phyloP scores from a whole-genome alignment of 2,888 invertebrate genomes.

The Eilema caniola region DNA sequence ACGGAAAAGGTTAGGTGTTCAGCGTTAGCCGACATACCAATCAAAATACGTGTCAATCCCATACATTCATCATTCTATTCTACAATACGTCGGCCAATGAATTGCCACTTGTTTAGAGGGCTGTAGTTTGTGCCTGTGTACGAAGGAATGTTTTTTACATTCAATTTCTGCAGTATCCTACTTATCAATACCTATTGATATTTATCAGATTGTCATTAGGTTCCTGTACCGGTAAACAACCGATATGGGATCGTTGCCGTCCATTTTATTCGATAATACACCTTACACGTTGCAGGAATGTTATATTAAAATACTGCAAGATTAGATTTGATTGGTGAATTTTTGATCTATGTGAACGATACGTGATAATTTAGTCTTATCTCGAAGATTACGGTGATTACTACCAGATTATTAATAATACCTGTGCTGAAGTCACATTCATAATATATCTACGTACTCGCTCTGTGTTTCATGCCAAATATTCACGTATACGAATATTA shows the following conservation, averaged over 20 bases:
- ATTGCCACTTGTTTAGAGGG: too few species aligned
- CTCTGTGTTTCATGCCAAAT: not conserved
- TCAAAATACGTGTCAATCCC: too few species aligned
- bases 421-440: not conserved
- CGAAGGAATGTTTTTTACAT: too few species aligned
- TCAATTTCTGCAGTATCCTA: not conserved
- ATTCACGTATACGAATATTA: not conserved
- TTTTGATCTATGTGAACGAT: constrained; percentile 1
- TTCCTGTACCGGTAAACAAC: not conserved
- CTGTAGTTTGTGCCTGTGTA: too few species aligned
- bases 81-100: too few species aligned
- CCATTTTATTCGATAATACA: not conserved
- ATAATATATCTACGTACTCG: not conserved
- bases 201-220: not conserved
- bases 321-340: constrained; percentile 10
- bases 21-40: too few species aligned
- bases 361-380: not conserved
- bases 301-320: constrained; percentile 9
- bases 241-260: constrained; percentile 3
- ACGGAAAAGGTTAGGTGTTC: too few species aligned
- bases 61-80: too few species aligned
- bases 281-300: not conserved
- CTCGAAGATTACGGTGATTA: constrained; percentile 4
- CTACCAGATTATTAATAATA: not conserved
- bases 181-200: not conserved